These are phyloP conservation scores for Drosophila siamana DNA, from an alignment of 2,888 invertebrate species.

Conservation along the genomic window DNA sequence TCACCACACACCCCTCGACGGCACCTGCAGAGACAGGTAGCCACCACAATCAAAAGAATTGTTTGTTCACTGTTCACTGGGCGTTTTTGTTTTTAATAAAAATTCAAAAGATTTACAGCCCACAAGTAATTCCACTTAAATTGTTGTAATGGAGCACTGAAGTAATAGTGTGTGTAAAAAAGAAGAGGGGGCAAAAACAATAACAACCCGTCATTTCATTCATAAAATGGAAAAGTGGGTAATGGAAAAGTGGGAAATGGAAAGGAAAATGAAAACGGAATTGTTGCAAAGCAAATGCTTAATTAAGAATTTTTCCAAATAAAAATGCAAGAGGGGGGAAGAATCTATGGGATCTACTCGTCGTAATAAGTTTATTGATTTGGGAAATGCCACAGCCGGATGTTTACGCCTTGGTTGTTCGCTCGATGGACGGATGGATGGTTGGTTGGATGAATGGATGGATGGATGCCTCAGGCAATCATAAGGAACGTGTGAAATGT, in stretches of 20 bases:
- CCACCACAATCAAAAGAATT: conserved; percentile 75
- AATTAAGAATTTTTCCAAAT: conserved; percentile 75
- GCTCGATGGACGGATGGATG: conserved; percentile 18
- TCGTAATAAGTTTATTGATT: conserved; percentile 76
- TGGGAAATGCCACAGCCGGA: conserved; percentile 75
- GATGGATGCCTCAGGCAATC: conserved; percentile 35
- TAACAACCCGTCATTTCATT: conserved; percentile 55
- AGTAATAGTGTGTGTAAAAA: not conserved
- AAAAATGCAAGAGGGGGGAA: conserved; percentile 53
- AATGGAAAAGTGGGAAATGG: not conserved
- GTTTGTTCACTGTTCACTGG: too few species aligned
- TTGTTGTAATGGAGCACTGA: conserved; percentile 50
- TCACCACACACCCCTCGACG: conserved; percentile 1
- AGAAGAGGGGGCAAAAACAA: not conserved
- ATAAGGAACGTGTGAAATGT: conserved; percentile 72
- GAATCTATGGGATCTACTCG: conserved; percentile 28
- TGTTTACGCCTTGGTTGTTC: conserved; percentile 64
- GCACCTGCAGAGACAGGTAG: conserved; percentile 34
- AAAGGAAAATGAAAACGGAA: conserved; percentile 8
- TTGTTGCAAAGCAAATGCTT: conserved; percentile 53
- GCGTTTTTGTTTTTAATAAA: conserved; percentile 75
- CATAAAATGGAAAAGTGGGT: conserved; percentile 55
- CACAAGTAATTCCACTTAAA: conserved; percentile 79
- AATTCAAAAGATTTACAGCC: conserved; percentile 76
- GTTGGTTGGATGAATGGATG: conserved; percentile 41